These are phyloP conservation scores for Catonia carolina DNA, from an alignment of 2,888 invertebrate genomes.

Conservation along the genomic window DNA sequence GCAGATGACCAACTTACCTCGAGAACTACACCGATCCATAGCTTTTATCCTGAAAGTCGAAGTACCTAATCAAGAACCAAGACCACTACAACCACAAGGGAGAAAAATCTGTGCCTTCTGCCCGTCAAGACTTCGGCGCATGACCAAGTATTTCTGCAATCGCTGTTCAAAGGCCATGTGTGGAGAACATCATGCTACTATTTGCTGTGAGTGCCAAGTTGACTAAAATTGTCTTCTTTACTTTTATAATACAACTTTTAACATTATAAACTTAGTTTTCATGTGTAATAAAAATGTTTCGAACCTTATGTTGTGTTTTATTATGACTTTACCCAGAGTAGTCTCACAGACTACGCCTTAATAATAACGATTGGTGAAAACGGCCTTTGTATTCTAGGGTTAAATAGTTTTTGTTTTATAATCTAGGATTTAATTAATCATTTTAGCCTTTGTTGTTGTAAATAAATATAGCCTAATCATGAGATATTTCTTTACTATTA, in stretches of 20 bases:
- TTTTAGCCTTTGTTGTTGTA: no score
- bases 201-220: slow-evolving; percentile 10
- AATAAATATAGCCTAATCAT: no score
- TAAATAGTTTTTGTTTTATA: no score
- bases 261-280: background rate
- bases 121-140: slow-evolving; percentile 11
- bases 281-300: slow-evolving; percentile 1
- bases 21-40: slow-evolving; percentile 4
- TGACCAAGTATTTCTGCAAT: slow-evolving; percentile 14
- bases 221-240: background rate
- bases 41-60: background rate
- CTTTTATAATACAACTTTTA: background rate
- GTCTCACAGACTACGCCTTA: slow-evolving; percentile 4
- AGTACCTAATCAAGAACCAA: slow-evolving; percentile 2
- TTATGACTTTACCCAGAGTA: background rate
- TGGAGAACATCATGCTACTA: slow-evolving; percentile 9
- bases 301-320: slow-evolving; percentile 1
- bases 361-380: slow-evolving; percentile 3
- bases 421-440: no score
- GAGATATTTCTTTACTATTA: no score
- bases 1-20: slow-evolving; percentile 9
- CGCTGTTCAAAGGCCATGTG: slow-evolving; percentile 7
- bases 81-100: slow-evolving; percentile 8
- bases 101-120: slow-evolving; percentile 12
- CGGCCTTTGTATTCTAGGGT: background rate